A percentile compares a stretch with the other conserved stretches of the same genome.
Evolutionary conservation across 2,797 vertebrate genomes (phyloP).

Genomic region (Crenuchus spilurus): DNA sequence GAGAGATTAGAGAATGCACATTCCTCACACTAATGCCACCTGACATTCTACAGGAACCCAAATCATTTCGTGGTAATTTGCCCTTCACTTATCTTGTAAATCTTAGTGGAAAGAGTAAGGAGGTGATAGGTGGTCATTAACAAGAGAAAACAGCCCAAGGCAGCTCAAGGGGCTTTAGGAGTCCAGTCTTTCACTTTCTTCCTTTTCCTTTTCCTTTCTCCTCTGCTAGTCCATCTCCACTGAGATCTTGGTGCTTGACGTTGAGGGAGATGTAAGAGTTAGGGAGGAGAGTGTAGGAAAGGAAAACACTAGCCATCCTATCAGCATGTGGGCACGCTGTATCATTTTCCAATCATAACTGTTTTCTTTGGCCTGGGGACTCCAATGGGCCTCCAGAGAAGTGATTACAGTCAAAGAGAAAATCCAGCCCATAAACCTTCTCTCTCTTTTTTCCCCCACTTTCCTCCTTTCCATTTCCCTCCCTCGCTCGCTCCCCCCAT

Average conservation of each 20-base stretch:
- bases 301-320: conserved; percentile 65
- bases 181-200: conserved; percentile 52
- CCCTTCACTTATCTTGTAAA: conserved; percentile 74
- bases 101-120: conserved; percentile 72
- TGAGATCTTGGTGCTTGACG: conserved; percentile 48
- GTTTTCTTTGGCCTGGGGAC: conserved; percentile 69
- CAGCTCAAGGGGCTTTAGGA: conserved; percentile 65
- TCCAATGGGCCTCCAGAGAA: conserved; percentile 66
- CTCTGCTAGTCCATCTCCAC: conserved; percentile 29
- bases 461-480: conserved; percentile 6
- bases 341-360: conserved; percentile 70
- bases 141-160: conserved; percentile 76
- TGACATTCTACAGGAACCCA: conserved; percentile 69
- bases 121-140: conserved; percentile 77
- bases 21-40: conserved; percentile 66
- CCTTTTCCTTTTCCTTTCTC: conserved; percentile 44
- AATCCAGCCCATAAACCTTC: conserved; percentile 59
- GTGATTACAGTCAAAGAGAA: conserved; percentile 62
- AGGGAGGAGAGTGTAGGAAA: conserved; percentile 60
- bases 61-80: conserved; percentile 77
- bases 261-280: conserved; percentile 27
- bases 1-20: conserved; percentile 35
- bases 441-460: conserved; percentile 5
- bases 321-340: conserved; percentile 67
- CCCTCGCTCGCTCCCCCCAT: conserved; percentile 35